Percentiles rank a stretch among this genome's conserved stretches.
These are phyloP conservation scores for Aphodius granarius DNA, from an alignment of 2,888 invertebrate species.

Conservation along the genomic window DNA sequence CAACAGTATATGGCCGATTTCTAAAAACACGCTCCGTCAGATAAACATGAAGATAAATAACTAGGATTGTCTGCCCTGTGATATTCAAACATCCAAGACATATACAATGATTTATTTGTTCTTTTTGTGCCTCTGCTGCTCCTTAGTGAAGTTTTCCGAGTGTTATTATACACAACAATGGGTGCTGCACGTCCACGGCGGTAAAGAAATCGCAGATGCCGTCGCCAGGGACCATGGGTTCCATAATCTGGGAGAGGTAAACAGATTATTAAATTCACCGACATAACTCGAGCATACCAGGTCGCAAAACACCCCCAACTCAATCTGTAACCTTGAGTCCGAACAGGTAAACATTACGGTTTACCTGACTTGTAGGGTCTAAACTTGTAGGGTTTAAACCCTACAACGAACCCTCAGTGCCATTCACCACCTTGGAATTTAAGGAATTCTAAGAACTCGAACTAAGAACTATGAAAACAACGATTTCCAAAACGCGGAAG, in stretches of 20 bases:
- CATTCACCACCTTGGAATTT: neutral
- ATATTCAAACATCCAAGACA: neutral
- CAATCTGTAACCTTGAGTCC: neutral
- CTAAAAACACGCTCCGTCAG: neutral
- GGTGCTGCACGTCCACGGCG: constrained; percentile 80
- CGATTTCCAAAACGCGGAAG: too few relatives aligned
- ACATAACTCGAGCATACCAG: neutral
- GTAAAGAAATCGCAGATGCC: constrained; percentile 65
- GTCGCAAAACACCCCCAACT: neutral
- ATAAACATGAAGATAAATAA: too few relatives aligned
- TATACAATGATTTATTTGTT: constrained; percentile 23
- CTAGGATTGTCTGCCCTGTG: too few relatives aligned
- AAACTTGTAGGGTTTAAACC: neutral
- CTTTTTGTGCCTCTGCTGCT: constrained; percentile 21
- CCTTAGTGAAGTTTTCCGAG: constrained; percentile 21
- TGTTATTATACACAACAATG: constrained; percentile 76
- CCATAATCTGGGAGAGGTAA: constrained; percentile 83
- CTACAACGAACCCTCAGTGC: neutral
- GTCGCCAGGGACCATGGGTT: constrained; percentile 84
- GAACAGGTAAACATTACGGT: neutral
- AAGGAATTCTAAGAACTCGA: neutral
- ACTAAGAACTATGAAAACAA: neutral
- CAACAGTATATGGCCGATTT: neutral
- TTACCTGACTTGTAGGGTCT: neutral
- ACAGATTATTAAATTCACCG: constrained; percentile 38